Evolutionary conservation across 2,113 vertebrate genomes (phyloP).

Genomic region (Festucalex cinctus): DNA sequence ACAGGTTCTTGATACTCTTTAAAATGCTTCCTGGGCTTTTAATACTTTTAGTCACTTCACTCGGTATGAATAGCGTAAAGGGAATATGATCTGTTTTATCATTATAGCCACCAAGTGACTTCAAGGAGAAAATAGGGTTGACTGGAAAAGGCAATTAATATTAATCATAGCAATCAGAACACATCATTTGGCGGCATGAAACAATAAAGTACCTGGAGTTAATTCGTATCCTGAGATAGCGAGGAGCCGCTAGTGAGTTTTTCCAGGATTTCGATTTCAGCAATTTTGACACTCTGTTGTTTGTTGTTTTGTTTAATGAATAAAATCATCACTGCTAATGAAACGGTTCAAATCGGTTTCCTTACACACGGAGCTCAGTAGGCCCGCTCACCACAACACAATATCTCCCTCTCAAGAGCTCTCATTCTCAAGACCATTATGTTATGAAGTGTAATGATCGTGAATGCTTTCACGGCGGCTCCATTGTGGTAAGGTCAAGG

Average conservation of each 20-base stretch:
- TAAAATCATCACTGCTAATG: background rate
- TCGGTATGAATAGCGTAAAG: background rate
- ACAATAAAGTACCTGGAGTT: slow-evolving; percentile 4
- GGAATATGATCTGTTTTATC: background rate
- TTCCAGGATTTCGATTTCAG: slow-evolving; percentile 1
- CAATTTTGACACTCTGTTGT: background rate
- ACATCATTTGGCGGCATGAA: slow-evolving; percentile 2
- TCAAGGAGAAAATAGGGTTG: background rate
- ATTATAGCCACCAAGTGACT: slow-evolving; percentile 8
- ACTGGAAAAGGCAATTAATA: slow-evolving; percentile 3
- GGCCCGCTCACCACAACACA: slow-evolving; percentile 40
- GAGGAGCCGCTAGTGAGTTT: background rate
- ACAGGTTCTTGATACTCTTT: background rate
- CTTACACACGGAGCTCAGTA: slow-evolving; percentile 11
- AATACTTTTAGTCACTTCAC: background rate
- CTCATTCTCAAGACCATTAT: slow-evolving; percentile 49
- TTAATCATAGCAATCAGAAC: slow-evolving; percentile 10
- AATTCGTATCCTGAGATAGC: background rate
- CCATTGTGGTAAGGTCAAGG: slow-evolving; percentile 65
- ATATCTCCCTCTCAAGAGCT: slow-evolving; percentile 44
- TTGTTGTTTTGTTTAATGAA: too few species aligned
- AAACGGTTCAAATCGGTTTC: background rate
- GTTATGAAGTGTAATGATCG: slow-evolving; percentile 53
- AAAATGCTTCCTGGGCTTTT: background rate
- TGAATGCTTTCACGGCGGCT: slow-evolving; percentile 49